These are phyloP conservation scores for Australoheros facetus DNA, from an alignment of 2,797 vertebrate genomes.

Conservation along the genomic window DNA sequence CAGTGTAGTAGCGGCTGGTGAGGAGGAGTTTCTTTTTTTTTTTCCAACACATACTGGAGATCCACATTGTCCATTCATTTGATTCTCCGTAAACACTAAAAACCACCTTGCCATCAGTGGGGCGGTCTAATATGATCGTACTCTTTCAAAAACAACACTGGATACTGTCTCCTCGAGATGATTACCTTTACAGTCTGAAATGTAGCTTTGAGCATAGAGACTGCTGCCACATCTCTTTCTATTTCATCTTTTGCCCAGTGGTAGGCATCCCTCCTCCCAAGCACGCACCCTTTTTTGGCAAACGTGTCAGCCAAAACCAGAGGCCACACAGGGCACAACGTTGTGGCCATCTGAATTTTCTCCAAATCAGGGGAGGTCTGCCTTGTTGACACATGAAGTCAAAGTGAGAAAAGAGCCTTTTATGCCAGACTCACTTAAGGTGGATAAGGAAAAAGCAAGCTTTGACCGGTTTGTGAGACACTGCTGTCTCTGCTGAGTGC, in stretches of 20 bases:
- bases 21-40: conserved; percentile 9
- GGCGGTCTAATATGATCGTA: conserved; percentile 36
- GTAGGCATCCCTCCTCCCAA: background rate
- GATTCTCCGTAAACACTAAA: conserved; percentile 66
- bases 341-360: conserved; percentile 10
- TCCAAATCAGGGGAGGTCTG: conserved; percentile 23
- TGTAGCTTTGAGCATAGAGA: conserved; percentile 54
- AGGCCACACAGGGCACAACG: conserved; percentile 13
- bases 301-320: background rate
- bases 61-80: conserved; percentile 55
- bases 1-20: conserved; percentile 3
- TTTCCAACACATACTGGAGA: conserved; percentile 44
- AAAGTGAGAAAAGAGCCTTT: conserved; percentile 35
- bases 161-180: conserved; percentile 47
- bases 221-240: conserved; percentile 16
- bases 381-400: conserved; percentile 26
- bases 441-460: conserved; percentile 9
- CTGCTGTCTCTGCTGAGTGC: conserved; percentile 23
- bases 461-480: conserved; percentile 32
- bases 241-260: conserved; percentile 23
- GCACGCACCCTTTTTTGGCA: conserved; percentile 10
- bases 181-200: conserved; percentile 64
- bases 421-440: conserved; percentile 22
- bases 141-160: conserved; percentile 61
- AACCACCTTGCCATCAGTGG: conserved; percentile 56